phyloP scores from a whole-genome alignment of 2,888 invertebrate species.

The Crioceris asparagi region DNA sequence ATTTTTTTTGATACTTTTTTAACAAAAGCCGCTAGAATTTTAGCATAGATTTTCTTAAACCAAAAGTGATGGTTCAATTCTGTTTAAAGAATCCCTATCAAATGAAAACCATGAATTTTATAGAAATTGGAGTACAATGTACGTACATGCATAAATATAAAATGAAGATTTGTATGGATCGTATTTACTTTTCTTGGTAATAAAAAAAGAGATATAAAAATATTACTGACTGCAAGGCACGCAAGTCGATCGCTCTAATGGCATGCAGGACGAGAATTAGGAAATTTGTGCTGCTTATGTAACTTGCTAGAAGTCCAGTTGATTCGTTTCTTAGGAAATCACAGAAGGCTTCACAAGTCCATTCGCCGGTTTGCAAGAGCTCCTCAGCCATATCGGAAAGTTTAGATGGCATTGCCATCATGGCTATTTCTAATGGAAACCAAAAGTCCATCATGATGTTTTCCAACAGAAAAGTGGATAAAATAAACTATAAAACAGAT shows the following conservation, averaged over 20 bases:
- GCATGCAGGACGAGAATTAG: constrained; percentile 24
- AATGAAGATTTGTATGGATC: too few species aligned
- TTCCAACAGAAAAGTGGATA: constrained; percentile 30
- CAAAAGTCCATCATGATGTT: constrained; percentile 32
- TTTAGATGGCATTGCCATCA: constrained; percentile 18
- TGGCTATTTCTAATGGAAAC: constrained; percentile 30
- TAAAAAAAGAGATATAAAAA: too few species aligned
- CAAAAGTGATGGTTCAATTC: too few species aligned
- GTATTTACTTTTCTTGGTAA: too few species aligned
- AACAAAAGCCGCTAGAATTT: too few species aligned
- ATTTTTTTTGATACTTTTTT: too few species aligned
- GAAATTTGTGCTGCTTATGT: constrained; percentile 26
- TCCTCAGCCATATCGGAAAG: constrained; percentile 23
- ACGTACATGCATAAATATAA: too few species aligned
- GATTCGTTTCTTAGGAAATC: constrained; percentile 22
- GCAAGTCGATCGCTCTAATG: constrained; percentile 23
- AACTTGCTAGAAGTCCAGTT: constrained; percentile 23
- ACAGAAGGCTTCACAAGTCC: constrained; percentile 16
- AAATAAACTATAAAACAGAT: constrained; percentile 28
- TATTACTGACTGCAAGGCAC: constrained; percentile 20
- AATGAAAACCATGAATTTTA: too few species aligned
- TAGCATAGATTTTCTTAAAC: too few species aligned
- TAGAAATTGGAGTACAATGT: too few species aligned
- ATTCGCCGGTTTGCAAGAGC: constrained; percentile 16
- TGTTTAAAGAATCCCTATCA: too few species aligned